Evolutionary conservation across 2,888 invertebrate species (phyloP).

Genomic region (Cheilosia variabilis): DNA sequence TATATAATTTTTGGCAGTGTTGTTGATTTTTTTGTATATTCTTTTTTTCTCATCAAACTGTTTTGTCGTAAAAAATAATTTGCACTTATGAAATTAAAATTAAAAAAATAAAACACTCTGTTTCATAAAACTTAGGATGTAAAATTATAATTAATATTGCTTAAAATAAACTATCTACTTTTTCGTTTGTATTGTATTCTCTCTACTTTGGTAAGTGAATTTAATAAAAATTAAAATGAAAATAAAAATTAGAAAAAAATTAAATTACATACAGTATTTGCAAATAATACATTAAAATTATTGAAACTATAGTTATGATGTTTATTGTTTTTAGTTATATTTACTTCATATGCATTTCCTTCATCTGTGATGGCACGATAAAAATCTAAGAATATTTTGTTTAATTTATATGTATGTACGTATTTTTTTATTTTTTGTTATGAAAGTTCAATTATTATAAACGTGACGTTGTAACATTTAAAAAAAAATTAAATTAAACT

Average conservation of each 20-base stretch:
- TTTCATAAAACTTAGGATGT: conserved; percentile 21
- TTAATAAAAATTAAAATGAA: conserved; percentile 40
- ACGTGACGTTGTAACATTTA: conserved; percentile 32
- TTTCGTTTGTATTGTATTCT: conserved; percentile 50
- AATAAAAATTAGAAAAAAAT: neutral
- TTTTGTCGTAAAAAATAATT: conserved; percentile 69
- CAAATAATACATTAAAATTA: conserved; percentile 35
- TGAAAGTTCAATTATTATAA: conserved; percentile 54
- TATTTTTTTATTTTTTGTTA: conserved; percentile 20
- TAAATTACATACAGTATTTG: conserved; percentile 29
- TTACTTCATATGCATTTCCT: conserved; percentile 50
- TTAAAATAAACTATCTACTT: conserved; percentile 64
- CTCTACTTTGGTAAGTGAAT: conserved; percentile 73
- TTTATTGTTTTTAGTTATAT: conserved; percentile 19
- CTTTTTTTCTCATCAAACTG: conserved; percentile 56
- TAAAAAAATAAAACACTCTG: conserved; percentile 40
- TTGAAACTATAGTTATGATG: conserved; percentile 24
- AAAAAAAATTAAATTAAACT: neutral
- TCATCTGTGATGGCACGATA: conserved; percentile 72
- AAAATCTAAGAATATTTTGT: conserved; percentile 34
- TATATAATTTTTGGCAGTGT: conserved; percentile 75
- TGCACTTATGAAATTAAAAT: conserved; percentile 69
- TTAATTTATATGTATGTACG: conserved; percentile 57
- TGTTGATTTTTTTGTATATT: conserved; percentile 69
- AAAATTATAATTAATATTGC: conserved; percentile 53